Percentiles rank a stretch among this genome's conserved stretches.
Conservation (phyloP, 1,140 invertebrate genomes). For the Leptinotarsa texana region DNA sequence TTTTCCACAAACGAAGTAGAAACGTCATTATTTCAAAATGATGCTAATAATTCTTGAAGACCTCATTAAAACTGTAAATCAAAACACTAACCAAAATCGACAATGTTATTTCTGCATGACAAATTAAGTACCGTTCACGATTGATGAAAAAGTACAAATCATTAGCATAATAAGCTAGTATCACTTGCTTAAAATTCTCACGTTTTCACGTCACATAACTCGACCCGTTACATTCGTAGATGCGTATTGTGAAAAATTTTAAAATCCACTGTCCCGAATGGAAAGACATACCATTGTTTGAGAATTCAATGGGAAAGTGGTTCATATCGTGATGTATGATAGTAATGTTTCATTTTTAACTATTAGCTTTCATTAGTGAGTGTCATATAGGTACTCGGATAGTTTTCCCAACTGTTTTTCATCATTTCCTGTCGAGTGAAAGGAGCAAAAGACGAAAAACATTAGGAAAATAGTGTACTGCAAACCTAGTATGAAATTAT, state of each 20-base stretch:
- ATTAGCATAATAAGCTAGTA: slow-evolving; percentile 10
- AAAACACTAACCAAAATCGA: background rate
- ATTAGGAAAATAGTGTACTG: no score
- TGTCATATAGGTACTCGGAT: no score
- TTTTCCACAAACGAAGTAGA: background rate
- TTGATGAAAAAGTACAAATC: slow-evolving; percentile 1
- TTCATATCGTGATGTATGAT: background rate
- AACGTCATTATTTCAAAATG: background rate
- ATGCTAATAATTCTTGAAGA: background rate
- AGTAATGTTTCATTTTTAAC: no score
- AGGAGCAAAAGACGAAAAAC: no score
- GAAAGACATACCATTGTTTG: slow-evolving; percentile 3
- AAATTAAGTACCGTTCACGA: slow-evolving; percentile 13
- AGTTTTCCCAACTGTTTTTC: no score
- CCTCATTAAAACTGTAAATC: slow-evolving; percentile 8
- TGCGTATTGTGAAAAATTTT: slow-evolving; percentile 9
- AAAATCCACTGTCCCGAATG: background rate
- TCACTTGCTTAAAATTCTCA: slow-evolving; percentile 11
- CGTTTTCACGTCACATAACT: slow-evolving; percentile 11
- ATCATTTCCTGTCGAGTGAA: no score
- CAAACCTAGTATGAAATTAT: no score
- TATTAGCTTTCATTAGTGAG: no score
- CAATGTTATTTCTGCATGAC: slow-evolving; percentile 8
- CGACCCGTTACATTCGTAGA: background rate
- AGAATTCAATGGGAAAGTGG: background rate